Conservation (phyloP, 2,113 vertebrate genomes). For the Toxotes chatareus region DNA sequence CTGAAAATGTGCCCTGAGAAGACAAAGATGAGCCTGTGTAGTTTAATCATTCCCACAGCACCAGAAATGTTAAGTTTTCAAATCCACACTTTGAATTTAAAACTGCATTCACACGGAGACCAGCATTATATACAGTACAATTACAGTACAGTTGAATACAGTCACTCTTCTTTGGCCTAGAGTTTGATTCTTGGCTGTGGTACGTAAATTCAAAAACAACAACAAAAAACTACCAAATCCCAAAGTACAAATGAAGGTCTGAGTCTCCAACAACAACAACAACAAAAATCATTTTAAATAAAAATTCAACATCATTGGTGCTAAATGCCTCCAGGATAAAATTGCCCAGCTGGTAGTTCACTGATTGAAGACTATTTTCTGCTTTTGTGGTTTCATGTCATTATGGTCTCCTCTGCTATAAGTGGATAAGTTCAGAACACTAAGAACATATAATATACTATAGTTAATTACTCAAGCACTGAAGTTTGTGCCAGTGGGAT, state of each 20-base stretch:
- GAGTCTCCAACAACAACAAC: neutral
- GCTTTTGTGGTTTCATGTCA: constrained; percentile 21
- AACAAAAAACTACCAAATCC: neutral
- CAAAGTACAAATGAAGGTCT: constrained; percentile 4
- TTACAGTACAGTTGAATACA: neutral
- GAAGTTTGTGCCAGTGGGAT: neutral
- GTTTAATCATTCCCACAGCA: neutral
- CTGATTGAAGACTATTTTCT: constrained; percentile 28
- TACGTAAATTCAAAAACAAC: neutral
- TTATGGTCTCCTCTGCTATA: neutral
- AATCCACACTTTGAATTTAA: neutral
- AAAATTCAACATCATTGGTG: constrained; percentile 7
- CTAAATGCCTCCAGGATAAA: constrained; percentile 20
- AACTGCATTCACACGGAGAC: neutral
- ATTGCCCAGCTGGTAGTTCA: constrained; percentile 17
- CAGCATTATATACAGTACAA: neutral
- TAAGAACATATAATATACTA: neutral
- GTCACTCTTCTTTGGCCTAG: neutral
- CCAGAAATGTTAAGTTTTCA: neutral
- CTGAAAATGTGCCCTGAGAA: neutral
- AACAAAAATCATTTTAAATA: neutral
- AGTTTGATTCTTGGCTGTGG: neutral
- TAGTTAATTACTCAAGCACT: neutral
- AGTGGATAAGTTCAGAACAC: constrained; percentile 21
- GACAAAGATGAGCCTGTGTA: neutral